Conservation (phyloP, 1,140 invertebrate genomes). For the Diuraphis noxia region DNA sequence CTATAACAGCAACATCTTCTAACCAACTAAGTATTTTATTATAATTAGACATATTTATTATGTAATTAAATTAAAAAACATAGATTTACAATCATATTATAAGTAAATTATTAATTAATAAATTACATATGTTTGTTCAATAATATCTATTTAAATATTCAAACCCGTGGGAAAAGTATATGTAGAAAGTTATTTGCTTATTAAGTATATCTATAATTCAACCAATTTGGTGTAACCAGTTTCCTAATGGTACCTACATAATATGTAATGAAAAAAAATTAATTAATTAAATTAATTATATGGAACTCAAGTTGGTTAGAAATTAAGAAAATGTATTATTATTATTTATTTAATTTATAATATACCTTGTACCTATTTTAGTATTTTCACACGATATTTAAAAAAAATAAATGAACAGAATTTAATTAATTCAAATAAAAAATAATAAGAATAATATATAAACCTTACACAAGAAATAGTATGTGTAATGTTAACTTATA, state of each 20-base stretch:
- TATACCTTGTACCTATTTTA: background rate
- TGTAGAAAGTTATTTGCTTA: background rate
- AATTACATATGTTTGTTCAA: background rate
- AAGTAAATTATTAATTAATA: background rate
- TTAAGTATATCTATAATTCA: background rate
- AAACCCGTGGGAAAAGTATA: background rate
- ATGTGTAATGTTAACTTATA: too few relatives aligned
- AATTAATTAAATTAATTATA: background rate
- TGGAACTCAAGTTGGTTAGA: background rate
- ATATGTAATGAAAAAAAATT: background rate
- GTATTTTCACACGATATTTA: background rate
- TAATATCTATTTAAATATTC: background rate
- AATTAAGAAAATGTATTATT: background rate
- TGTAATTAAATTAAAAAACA: background rate
- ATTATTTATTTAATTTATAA: background rate
- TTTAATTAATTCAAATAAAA: background rate
- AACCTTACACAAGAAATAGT: background rate
- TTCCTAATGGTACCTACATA: background rate
- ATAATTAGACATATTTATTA: background rate
- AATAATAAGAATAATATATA: background rate
- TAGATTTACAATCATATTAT: background rate
- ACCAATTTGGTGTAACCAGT: slow-evolving; percentile 2
- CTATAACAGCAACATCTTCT: too few relatives aligned
- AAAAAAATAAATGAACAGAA: background rate
- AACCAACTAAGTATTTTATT: background rate